Conservation (phyloP, 2,888 invertebrate species). For the Lasioglossum oenotherae region DNA sequence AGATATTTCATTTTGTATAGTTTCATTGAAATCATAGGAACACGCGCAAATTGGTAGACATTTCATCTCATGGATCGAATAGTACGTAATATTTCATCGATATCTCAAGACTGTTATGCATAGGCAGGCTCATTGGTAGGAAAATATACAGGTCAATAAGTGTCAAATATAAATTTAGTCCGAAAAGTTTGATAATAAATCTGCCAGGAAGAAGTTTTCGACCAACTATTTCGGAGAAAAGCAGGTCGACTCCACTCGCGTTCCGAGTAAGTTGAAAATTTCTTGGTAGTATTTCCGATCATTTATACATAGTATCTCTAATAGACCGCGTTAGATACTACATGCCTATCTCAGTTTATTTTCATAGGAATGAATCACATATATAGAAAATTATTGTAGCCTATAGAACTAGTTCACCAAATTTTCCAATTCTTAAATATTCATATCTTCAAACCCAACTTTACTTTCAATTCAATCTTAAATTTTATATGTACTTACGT, state of each 20-base stretch:
- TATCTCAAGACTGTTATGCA: not conserved
- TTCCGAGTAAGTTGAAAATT: conserved; percentile 14
- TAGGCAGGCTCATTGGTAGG: conserved; percentile 15
- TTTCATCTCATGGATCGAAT: not conserved
- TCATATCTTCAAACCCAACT: not conserved
- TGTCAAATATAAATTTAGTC: conserved; percentile 53
- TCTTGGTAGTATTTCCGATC: conserved; percentile 6
- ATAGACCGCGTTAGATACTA: not conserved
- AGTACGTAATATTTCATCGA: not conserved
- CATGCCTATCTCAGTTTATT: not conserved
- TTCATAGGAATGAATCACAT: not conserved
- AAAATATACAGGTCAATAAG: conserved; percentile 31
- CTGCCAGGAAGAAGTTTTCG: conserved; percentile 29
- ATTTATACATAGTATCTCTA: not conserved
- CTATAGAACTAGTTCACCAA: not conserved
- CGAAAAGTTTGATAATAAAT: conserved; percentile 50
- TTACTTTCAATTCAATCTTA: not conserved
- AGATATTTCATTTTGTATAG: not conserved
- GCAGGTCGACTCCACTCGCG: not conserved
- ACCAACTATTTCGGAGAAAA: conserved; percentile 18
- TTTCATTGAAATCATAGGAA: not conserved
- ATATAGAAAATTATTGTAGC: not conserved
- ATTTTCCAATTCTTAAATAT: not conserved
- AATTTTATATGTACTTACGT: not conserved
- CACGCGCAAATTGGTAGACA: not conserved